Evolutionary conservation across 2,113 vertebrate species (phyloP), one percentile per base, ranked within the genome.

Genomic region (Nestor notabilis): DNA sequence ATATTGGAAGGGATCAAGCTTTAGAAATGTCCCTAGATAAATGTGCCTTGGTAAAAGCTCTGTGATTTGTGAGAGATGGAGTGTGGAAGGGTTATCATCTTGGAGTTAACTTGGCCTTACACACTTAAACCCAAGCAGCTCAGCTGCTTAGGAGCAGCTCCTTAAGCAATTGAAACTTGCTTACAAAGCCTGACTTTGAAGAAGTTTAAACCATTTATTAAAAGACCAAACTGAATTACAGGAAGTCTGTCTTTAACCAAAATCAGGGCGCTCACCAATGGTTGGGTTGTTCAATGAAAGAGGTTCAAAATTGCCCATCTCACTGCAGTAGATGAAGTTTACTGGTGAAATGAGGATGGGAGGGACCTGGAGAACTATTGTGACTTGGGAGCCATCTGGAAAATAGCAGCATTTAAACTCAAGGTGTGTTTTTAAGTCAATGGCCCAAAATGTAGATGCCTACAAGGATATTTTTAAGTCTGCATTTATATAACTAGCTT

Each of bases 381-480:
- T 64, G 72, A 78, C 72, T 60, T 71, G 61, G 68, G 43, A 78
- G 52, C 69, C 18, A 23, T 61, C 60, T 84, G 74, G 69, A 75
- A 96, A 93, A 78, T 4, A 61, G 83, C 55, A 95, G 56, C 89
- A 27, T 80, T 95, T 89, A 89, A 79, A 87, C 65, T 44, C 70
- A 90, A 97, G 86, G 72, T 92, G 89, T 87, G 81, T 56, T 92
- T 90, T 91, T 56, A 82, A 95, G 49, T 75, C 85, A 84, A 41
- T 55, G 68, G 89, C 80, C 89, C 3, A 12, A 94, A 93, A 89
- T 52, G 89, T 47, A 87, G 92, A 75, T 87, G 85, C 68, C 41
- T 93, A 81, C 44, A 39, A 92, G 72, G 95, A 75, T 90, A 89
- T 87, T 96, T 96, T 97, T 69, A 87, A 95, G 95, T 69, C 89